Evolutionary conservation across 2,888 invertebrate species (phyloP), one percentile per base, ranked within the genome.

Genomic region (Netelia fuscicornis): DNA sequence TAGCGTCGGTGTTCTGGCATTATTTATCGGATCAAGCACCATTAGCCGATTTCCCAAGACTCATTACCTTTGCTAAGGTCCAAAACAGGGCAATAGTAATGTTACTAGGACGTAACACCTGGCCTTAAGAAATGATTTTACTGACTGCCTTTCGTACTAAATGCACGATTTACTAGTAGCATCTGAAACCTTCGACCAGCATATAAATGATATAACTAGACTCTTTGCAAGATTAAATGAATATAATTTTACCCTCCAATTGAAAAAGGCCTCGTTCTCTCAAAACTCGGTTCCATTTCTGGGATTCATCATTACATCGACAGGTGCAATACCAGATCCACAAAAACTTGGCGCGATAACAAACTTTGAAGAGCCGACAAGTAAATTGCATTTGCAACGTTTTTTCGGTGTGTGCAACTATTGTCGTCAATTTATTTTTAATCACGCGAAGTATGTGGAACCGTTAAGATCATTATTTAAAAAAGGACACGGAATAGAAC

Each of bases 121-220:
- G 20, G 78, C 87, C 17, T 77, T 92, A 8, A 90, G 89, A 11
- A 87, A 89, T 9, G 87, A 89, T 65, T 85, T 89, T 23, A 76
- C 84, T 20, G 76, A 85, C 58, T 90, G 89, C 83, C 68, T 88
- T 10, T 44, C 84, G n/a, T 87, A 83, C 62, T 91, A 92, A 76
- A 86, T 92, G 13, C 91, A 92, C 82, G 91, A 92, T 80, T 64
- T 91, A 6, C 68, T 91, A 1, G 86, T 92, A 3, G 86, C 87
- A 0, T 91, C 90, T 0, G 23, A 52, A 13, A 79, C 75, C 56
- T 87, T 90, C 64, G 84, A 90, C 8, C 79, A 88, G 20, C 90
- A 90, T 75, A 10, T 89, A 2, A 13, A 81, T 17, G 88, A 89
- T 71, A 58, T 90, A 5, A 60, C 85, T 23, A 52, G 64, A 10